phyloP scores from a whole-genome alignment of 2,888 invertebrate species.

The Dicycla oo region DNA sequence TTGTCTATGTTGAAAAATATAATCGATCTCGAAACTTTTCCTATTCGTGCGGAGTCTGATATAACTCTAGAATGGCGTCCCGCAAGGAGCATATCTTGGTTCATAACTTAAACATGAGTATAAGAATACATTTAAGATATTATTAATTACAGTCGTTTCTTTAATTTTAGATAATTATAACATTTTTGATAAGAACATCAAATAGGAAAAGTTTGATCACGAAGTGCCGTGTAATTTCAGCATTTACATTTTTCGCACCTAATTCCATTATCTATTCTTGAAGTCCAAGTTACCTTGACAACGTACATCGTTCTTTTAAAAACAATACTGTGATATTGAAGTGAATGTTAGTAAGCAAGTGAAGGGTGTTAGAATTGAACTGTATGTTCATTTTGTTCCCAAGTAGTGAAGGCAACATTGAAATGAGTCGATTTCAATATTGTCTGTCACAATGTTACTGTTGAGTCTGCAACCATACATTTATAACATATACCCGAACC shows the following conservation, averaged over 20 bases:
- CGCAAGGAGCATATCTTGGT: conserved; percentile 39
- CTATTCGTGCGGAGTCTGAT: conserved; percentile 55
- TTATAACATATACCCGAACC: conserved; percentile 68
- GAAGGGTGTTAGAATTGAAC: conserved; percentile 73
- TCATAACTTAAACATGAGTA: conserved; percentile 9
- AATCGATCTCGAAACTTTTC: conserved; percentile 76
- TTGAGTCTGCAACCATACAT: conserved; percentile 63
- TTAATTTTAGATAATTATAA: conserved; percentile 36
- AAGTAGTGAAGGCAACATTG: conserved; percentile 64
- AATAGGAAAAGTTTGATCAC: conserved; percentile 75
- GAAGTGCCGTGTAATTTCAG: conserved; percentile 75
- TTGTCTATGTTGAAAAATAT: conserved; percentile 73
- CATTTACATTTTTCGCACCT: conserved; percentile 88
- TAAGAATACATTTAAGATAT: conserved; percentile 55
- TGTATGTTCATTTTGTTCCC: conserved; percentile 58
- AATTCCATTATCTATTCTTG: conserved; percentile 89
- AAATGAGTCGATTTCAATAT: conserved; percentile 65
- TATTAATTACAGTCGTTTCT: conserved; percentile 36
- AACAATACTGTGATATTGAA: conserved; percentile 77
- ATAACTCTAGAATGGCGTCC: conserved; percentile 29
- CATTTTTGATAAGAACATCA: conserved; percentile 18
- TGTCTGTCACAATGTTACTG: conserved; percentile 58
- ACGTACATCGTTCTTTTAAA: conserved; percentile 70
- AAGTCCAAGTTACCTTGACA: conserved; percentile 87
- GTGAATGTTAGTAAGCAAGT: conserved; percentile 87